A percentile compares a stretch with the other conserved stretches of the same genome.
phyloP scores from a whole-genome alignment of 92 coral and sea anemone species.

The Chrysogorgia sp. region DNA sequence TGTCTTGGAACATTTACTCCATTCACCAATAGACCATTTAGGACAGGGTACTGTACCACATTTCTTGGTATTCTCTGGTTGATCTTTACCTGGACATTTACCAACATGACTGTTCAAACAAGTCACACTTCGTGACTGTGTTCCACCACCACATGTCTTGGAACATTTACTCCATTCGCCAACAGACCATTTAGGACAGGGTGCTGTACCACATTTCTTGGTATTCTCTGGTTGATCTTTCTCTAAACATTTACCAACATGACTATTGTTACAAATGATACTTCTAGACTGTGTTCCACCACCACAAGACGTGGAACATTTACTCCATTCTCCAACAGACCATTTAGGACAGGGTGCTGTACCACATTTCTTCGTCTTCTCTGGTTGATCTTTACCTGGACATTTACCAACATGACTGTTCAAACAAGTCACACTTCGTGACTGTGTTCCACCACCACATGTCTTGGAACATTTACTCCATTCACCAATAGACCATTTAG shows the following conservation, averaged over 20 bases:
- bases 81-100: constrained; percentile 45
- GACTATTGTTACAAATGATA: constrained; percentile 43
- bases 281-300: constrained; percentile 53
- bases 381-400: constrained; percentile 14
- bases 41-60: constrained; percentile 59
- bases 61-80: not conserved
- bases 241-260: constrained; percentile 36
- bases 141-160: constrained; percentile 63
- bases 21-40: constrained; percentile 38
- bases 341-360: constrained; percentile 11
- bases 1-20: constrained; percentile 48
- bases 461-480: constrained; percentile 62
- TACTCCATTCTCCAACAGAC: constrained; percentile 33
- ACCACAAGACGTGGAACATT: constrained; percentile 50
- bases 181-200: constrained; percentile 45
- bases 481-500: constrained; percentile 48
- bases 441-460: constrained; percentile 73
- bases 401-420: constrained; percentile 40
- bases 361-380: not conserved
- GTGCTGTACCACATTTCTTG: constrained; percentile 26
- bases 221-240: constrained; percentile 17
- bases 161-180: constrained; percentile 52
- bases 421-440: constrained; percentile 59
- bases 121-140: constrained; percentile 41
- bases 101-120: constrained; percentile 62